phyloP scores from a whole-genome alignment of 1,140 invertebrate genomes.

The Bacillus rossius region DNA sequence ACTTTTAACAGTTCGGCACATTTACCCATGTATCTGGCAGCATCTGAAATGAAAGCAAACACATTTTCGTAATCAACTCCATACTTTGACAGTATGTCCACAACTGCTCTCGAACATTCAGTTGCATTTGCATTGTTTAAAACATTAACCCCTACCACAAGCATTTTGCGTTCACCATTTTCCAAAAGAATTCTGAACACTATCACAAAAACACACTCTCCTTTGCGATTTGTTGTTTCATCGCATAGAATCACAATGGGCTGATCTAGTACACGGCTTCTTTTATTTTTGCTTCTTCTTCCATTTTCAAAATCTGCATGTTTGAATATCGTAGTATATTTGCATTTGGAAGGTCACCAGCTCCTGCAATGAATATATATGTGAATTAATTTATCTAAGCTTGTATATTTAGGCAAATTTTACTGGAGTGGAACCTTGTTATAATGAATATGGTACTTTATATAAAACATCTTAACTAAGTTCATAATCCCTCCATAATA shows the following conservation, averaged over 20 bases:
- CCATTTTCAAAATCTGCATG: neutral
- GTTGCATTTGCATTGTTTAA: neutral
- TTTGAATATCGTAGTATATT: neutral
- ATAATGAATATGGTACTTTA: too few relatives aligned
- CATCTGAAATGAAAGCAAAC: neutral
- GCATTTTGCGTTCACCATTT: neutral
- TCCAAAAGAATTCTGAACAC: neutral
- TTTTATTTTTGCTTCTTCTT: neutral
- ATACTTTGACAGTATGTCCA: neutral
- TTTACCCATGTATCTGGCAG: conserved; percentile 9
- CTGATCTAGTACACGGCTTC: neutral
- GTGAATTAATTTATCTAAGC: too few relatives aligned
- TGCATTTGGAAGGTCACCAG: conserved; percentile 3
- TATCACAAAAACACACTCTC: conserved; percentile 7
- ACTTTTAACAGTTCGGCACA: conserved; percentile 2
- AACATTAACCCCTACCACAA: neutral
- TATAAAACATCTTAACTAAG: too few relatives aligned
- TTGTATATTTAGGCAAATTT: too few relatives aligned
- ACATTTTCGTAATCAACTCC: conserved; percentile 10
- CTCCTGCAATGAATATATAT: neutral
- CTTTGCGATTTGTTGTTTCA: conserved; percentile 3
- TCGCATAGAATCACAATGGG: conserved; percentile 1
- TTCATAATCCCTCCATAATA: too few relatives aligned
- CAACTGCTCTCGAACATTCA: conserved; percentile 4
- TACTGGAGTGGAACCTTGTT: too few relatives aligned